Evolutionary conservation across 2,113 vertebrate species (phyloP).

Genomic region (Ancistrus triradiatus): DNA sequence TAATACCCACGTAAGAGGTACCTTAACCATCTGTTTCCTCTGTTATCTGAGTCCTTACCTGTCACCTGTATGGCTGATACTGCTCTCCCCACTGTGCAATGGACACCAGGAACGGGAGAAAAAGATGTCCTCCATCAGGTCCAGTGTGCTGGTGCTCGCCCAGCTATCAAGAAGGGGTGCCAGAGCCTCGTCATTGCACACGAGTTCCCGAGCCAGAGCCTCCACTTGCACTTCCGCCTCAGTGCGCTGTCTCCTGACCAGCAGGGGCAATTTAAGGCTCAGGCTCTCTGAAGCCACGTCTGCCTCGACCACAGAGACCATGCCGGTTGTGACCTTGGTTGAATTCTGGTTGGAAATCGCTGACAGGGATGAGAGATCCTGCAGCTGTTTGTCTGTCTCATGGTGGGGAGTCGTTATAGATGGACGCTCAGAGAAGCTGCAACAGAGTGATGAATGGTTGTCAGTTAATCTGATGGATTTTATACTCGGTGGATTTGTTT

Average conservation of each 20-base stretch:
- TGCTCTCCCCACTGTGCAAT: constrained; percentile 53
- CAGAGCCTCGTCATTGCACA: constrained; percentile 80
- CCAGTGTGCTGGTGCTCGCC: constrained; percentile 81
- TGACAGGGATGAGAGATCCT: background rate
- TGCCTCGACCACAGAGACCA: background rate
- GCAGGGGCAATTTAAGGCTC: constrained; percentile 48
- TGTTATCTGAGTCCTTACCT: constrained; percentile 48
- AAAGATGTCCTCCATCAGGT: constrained; percentile 90
- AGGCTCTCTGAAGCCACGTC: constrained; percentile 40
- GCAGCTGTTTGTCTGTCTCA: background rate
- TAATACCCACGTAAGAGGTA: too few relatives aligned
- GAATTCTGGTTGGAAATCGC: constrained; percentile 3
- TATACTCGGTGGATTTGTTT: too few relatives aligned
- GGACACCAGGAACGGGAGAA: constrained; percentile 52
- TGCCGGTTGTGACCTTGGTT: background rate
- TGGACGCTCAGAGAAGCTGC: background rate
- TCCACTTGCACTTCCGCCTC: constrained; percentile 79
- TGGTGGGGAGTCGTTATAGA: background rate
- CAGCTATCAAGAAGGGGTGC: constrained; percentile 81
- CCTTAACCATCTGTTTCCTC: background rate
- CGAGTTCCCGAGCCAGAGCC: constrained; percentile 78
- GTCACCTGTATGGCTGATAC: constrained; percentile 53
- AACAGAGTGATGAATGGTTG: background rate
- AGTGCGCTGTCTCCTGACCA: constrained; percentile 65
- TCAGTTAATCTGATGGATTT: too few relatives aligned